Evolutionary conservation across 2,113 vertebrate genomes (phyloP).

Genomic region (Protobothrops flavoviridis): DNA sequence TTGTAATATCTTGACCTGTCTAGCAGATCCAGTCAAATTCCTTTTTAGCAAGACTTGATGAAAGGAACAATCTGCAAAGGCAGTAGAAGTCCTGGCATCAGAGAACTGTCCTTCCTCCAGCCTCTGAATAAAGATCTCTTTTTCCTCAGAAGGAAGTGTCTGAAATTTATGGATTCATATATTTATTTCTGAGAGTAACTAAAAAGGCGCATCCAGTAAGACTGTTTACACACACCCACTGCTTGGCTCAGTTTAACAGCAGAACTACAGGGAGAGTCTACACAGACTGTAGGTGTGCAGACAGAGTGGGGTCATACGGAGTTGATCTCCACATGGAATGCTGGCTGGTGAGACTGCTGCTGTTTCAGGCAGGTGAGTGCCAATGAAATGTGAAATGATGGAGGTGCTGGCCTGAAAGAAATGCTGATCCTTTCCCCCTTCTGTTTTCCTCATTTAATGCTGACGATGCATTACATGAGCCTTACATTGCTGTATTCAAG

Average conservation of each 20-base stretch:
- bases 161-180: not conserved
- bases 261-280: not conserved
- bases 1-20: not conserved
- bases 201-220: slow-evolving; percentile 6
- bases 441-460: not conserved
- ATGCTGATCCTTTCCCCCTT: not conserved
- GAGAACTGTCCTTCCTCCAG: not conserved
- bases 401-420: not conserved
- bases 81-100: slow-evolving; percentile 7
- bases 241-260: not conserved
- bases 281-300: accelerated
- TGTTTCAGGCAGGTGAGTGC: slow-evolving; percentile 63
- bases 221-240: slow-evolving; percentile 4
- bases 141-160: slow-evolving; percentile 18
- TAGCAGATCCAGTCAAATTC: slow-evolving; percentile 32
- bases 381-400: not conserved
- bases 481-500: accelerated
- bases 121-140: not conserved
- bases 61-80: slow-evolving; percentile 37
- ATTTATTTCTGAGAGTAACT: slow-evolving; percentile 40
- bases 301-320: not conserved
- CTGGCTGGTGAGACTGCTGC: slow-evolving; percentile 16
- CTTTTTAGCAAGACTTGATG: slow-evolving; percentile 38
- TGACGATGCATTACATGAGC: not conserved
- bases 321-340: slow-evolving; percentile 47